A percentile compares a stretch with the other conserved stretches of the same genome.
Conservation (phyloP, 2,797 vertebrate genomes). For the Sebastes paucispinis region DNA sequence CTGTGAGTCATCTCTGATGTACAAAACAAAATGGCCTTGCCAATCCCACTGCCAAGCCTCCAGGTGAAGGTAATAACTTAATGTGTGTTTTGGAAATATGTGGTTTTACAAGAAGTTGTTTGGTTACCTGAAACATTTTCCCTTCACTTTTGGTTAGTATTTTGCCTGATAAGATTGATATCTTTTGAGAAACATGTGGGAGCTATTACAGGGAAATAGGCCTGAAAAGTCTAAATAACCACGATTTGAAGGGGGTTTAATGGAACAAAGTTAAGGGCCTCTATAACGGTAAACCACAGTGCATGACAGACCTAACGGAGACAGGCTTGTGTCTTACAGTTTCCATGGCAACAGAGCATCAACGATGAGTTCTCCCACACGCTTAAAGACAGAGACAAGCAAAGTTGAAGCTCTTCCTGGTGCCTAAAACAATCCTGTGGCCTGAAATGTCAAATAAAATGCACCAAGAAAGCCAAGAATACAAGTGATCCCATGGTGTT, state of each 20-base stretch:
- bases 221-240: conserved; percentile 64
- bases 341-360: conserved; percentile 46
- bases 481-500: conserved; percentile 41
- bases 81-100: conserved; percentile 40
- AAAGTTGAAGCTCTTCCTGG: conserved; percentile 11
- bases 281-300: conserved; percentile 47
- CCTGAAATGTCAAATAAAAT: conserved; percentile 44
- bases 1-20: conserved; percentile 14
- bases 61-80: conserved; percentile 40
- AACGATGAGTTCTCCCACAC: conserved; percentile 28
- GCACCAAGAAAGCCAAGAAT: conserved; percentile 33
- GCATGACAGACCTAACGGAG: conserved; percentile 40
- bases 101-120: conserved; percentile 64
- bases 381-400: neutral
- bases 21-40: neutral
- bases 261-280: conserved; percentile 49
- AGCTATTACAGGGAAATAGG: conserved; percentile 63
- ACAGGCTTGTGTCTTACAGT: conserved; percentile 48
- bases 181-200: conserved; percentile 68
- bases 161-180: conserved; percentile 68
- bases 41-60: conserved; percentile 7
- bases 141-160: conserved; percentile 41
- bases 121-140: conserved; percentile 50
- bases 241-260: conserved; percentile 63
- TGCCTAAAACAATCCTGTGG: conserved; percentile 39